phyloP scores from a whole-genome alignment of 2,797 vertebrate genomes.

The Rachycentron canadum region DNA sequence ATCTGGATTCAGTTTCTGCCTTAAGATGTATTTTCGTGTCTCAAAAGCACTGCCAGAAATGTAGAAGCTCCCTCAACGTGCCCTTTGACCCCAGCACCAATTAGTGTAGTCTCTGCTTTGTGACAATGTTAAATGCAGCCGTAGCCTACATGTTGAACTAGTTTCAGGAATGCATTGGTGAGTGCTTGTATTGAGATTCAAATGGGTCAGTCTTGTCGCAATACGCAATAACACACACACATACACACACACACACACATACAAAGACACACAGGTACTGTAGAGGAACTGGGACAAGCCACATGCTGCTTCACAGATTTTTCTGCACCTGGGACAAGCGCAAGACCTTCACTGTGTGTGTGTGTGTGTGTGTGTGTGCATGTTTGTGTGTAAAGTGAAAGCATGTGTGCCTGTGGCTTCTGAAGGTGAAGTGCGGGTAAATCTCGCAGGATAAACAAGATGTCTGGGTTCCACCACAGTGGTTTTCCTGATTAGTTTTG shows the following conservation, averaged over 20 bases:
- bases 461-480: slow-evolving; percentile 71
- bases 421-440: slow-evolving; percentile 76
- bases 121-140: slow-evolving; percentile 10
- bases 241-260: slow-evolving; percentile 39
- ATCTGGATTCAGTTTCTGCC: background rate
- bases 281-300: slow-evolving; percentile 86
- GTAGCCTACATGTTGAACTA: slow-evolving; percentile 72
- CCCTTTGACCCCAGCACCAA: slow-evolving; percentile 38
- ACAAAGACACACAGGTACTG: slow-evolving; percentile 76
- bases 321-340: slow-evolving; percentile 82
- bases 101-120: background rate
- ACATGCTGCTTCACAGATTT: slow-evolving; percentile 86
- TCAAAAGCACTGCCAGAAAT: background rate
- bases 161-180: slow-evolving; percentile 64
- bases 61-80: background rate
- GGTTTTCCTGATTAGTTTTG: slow-evolving; percentile 74
- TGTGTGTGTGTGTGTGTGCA: slow-evolving; percentile 42
- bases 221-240: slow-evolving; percentile 72
- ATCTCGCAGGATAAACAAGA: slow-evolving; percentile 71
- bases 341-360: slow-evolving; percentile 71
- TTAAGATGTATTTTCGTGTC: background rate
- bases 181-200: slow-evolving; percentile 72
- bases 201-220: slow-evolving; percentile 88
- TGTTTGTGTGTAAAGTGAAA: slow-evolving; percentile 28
- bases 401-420: slow-evolving; percentile 24